Percentiles rank a stretch among this genome's conserved stretches.
Evolutionary conservation across 2,797 vertebrate species (phyloP).

Genomic region (Enteromius thamalakanensis): DNA sequence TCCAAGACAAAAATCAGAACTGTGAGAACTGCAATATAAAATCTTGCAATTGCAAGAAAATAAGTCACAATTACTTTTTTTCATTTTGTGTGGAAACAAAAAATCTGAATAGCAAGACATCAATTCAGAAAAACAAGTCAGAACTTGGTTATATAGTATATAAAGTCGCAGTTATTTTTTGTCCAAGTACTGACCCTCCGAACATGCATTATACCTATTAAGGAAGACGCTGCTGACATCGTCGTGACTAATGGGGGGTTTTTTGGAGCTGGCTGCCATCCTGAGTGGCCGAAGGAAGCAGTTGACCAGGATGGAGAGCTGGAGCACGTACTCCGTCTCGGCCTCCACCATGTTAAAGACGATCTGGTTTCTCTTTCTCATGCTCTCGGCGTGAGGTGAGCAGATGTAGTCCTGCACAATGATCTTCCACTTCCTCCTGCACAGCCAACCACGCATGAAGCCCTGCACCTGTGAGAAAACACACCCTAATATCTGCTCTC

Average conservation of each 20-base stretch:
- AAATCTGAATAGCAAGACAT: no score
- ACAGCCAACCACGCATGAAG: conserved; percentile 91
- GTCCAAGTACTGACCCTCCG: neutral
- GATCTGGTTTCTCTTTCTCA: conserved; percentile 91
- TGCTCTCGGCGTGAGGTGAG: conserved; percentile 89
- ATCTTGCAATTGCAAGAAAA: no score
- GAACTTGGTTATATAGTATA: no score
- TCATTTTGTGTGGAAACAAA: no score
- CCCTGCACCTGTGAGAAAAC: conserved; percentile 82
- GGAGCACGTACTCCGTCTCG: conserved; percentile 91
- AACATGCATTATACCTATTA: conserved; percentile 83
- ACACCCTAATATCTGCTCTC: neutral
- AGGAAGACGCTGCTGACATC: conserved; percentile 98
- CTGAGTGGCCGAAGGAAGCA: conserved; percentile 93
- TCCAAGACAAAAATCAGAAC: no score
- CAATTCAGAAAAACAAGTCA: no score
- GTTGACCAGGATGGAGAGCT: conserved; percentile 94
- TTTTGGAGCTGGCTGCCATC: conserved; percentile 99
- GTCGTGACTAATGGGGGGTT: conserved; percentile 93
- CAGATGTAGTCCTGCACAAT: conserved; percentile 93
- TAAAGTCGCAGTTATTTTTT: neutral
- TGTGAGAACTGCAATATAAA: no score
- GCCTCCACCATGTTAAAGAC: conserved; percentile 93
- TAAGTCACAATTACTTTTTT: neutral
- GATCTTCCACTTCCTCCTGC: conserved; percentile 90